These are phyloP conservation scores for Micronisus gabar DNA, from an alignment of 2,113 vertebrate genomes.

Conservation along the genomic window DNA sequence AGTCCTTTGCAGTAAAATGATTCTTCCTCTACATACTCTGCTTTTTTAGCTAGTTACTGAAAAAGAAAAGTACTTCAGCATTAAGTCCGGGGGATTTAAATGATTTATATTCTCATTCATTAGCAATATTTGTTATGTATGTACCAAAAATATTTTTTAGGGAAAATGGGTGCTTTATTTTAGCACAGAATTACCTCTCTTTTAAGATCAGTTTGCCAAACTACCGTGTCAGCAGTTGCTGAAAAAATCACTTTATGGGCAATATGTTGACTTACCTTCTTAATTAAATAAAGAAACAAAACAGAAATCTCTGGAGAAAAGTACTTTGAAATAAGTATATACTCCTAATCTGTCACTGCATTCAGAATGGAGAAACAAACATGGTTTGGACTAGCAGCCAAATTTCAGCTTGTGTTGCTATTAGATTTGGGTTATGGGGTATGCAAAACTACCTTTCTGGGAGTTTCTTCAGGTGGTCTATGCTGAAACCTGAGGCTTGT, in stretches of 20 bases:
- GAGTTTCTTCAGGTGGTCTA: background rate
- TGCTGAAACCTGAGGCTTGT: background rate
- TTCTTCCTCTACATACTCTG: background rate
- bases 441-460: background rate
- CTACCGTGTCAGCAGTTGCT: constrained; percentile 20
- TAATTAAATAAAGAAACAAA: constrained; percentile 1
- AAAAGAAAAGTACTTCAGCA: constrained; percentile 36
- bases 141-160: constrained; percentile 56
- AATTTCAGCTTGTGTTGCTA: background rate
- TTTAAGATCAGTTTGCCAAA: constrained; percentile 50
- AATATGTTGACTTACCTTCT: constrained; percentile 55
- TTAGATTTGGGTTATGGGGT: background rate
- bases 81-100: constrained; percentile 29
- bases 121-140: constrained; percentile 47
- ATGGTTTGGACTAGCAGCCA: background rate
- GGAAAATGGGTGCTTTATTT: constrained; percentile 49
- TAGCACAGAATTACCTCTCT: constrained; percentile 23
- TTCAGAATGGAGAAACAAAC: constrained; percentile 34
- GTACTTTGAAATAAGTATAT: background rate
- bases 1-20: background rate
- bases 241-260: constrained; percentile 58
- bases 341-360: background rate
- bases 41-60: constrained; percentile 29
- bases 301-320: background rate
- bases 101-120: constrained; percentile 55